phyloP scores from a whole-genome alignment of 2,113 vertebrate species.

The Anser brachyrhynchus region DNA sequence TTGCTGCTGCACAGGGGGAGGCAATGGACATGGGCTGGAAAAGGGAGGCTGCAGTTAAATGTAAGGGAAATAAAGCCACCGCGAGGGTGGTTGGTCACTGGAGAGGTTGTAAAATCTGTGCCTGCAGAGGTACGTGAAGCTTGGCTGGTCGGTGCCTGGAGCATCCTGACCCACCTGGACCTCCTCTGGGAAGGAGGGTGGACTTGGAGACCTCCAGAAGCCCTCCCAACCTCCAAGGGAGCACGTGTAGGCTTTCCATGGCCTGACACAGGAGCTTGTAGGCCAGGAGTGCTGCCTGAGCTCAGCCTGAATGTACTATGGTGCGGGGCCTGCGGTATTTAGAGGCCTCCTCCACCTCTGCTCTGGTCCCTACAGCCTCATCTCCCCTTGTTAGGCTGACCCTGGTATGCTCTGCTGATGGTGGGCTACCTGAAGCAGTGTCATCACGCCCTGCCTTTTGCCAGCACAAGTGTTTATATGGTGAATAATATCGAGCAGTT shows the following conservation, averaged over 20 bases:
- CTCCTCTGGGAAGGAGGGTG: background rate
- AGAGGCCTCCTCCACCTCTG: background rate
- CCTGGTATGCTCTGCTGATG: background rate
- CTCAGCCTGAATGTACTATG: no score
- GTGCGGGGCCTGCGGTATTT: background rate
- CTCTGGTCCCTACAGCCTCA: background rate
- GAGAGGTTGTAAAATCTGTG: background rate
- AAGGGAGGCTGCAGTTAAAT: background rate
- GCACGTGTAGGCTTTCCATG: background rate
- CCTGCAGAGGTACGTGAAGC: background rate
- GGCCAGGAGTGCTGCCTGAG: background rate
- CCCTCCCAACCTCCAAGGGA: accelerated
- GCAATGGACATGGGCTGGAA: background rate
- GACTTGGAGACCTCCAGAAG: background rate
- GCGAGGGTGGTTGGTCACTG: background rate
- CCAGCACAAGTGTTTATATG: background rate
- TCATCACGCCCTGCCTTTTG: background rate
- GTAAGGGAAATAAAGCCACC: background rate
- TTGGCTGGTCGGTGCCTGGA: accelerated
- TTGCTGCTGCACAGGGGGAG: background rate
- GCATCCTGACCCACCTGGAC: background rate
- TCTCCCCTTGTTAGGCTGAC: background rate
- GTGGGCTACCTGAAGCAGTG: background rate
- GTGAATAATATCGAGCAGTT: background rate
- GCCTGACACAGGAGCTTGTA: accelerated